Evolutionary conservation across 1,140 invertebrate species (phyloP), one percentile per base, ranked within the genome.

Genomic region (Brachionus angularis): DNA sequence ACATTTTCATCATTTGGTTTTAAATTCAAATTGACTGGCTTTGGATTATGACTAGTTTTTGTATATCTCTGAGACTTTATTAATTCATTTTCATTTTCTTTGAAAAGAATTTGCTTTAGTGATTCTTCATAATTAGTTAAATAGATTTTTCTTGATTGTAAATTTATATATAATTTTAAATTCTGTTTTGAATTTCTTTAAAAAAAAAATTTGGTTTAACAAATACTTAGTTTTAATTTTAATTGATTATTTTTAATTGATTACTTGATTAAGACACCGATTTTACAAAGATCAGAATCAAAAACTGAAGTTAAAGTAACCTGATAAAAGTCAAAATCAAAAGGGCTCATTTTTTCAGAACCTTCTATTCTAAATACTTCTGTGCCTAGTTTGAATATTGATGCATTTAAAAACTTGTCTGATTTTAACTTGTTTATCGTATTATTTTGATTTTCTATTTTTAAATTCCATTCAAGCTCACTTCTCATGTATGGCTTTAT

Each of bases 321-420:
- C n/a, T 31, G 8, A 36, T 39, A 58, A 58, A 14, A 39, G 23
- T 58, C 25, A 36, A 58, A 58, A 58, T 58, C 53, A 25, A 39
- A 58, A 12, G 53, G 53, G n/a, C 16, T 58, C 53, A 58, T 58
- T 58, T 18, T 12, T 10, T 58, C 33, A 14, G 2, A 39, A 3
- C 53, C 53, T 4, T 39, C 33, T 18, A 36, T 39, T 23, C 1
- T 29, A 16, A 58, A 36, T 10, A 14, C 36, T 25, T 58, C 53
- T 39, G 21, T 12, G 25, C 53, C 53, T 23, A 36, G 3, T 8
- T 21, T 23, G n/a, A 23, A 58, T 18, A 42, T 58, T 14, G 33
- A 36, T 8, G 16, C 53, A 58, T 58, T 58, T 0, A 23, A 58
- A 25, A 21, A 23, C 14, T 58, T 58, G 12, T 58, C 53, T 29